Percentiles rank a stretch among this genome's conserved stretches.
phyloP scores from a whole-genome alignment of 2,797 vertebrate genomes.

The Orestias chungarensis region DNA sequence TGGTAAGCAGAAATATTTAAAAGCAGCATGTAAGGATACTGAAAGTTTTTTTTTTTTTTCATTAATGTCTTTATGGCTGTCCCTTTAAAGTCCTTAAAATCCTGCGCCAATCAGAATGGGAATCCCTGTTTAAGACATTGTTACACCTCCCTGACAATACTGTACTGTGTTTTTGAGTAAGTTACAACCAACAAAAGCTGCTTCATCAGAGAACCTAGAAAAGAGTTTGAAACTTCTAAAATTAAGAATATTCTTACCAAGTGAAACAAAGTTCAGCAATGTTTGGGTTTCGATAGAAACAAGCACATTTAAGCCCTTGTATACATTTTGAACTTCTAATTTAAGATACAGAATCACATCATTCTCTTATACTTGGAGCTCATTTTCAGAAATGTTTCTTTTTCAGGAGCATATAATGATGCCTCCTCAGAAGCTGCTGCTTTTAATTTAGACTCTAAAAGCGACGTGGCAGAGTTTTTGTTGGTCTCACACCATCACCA shows the following conservation, averaged over 20 bases:
- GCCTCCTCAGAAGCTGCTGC: constrained; percentile 26
- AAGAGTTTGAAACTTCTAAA: not conserved
- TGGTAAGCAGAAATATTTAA: not conserved
- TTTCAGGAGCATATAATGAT: constrained; percentile 18
- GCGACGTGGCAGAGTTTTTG: constrained; percentile 47
- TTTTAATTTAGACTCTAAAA: constrained; percentile 41
- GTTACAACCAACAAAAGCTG: not conserved
- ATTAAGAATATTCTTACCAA: not conserved
- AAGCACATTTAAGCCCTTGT: not conserved
- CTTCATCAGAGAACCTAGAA: not conserved
- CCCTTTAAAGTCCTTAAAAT: not conserved
- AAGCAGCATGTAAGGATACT: not conserved
- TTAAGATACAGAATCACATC: not conserved
- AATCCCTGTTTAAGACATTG: not conserved
- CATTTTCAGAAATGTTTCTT: constrained; percentile 2
- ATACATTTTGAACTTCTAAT: too few species aligned
- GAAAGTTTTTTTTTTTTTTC: not conserved
- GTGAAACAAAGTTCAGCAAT: not conserved
- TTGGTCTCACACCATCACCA: constrained; percentile 1
- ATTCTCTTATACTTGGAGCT: not conserved
- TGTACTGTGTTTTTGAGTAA: not conserved
- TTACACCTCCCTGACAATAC: not conserved
- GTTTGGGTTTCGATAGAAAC: not conserved
- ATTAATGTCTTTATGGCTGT: too few species aligned
- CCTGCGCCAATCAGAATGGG: too few species aligned